phyloP scores from a whole-genome alignment of 2,888 invertebrate species.

The Isotomurus palustris region DNA sequence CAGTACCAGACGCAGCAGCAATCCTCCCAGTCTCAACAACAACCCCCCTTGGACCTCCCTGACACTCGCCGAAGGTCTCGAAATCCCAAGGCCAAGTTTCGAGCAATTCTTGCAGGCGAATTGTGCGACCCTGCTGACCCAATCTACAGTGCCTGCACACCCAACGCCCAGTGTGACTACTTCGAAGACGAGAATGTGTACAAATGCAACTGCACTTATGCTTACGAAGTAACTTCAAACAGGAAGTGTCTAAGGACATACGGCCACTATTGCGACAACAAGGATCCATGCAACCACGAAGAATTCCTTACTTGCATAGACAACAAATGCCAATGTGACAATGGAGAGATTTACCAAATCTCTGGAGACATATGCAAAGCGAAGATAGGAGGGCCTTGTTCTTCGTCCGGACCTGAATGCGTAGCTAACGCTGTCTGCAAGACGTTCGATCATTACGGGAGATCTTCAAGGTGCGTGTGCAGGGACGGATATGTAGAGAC shows the following conservation, averaged over 20 bases:
- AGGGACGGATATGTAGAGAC: slow-evolving; percentile 24
- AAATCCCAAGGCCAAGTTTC: slow-evolving; percentile 13
- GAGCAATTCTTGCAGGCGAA: slow-evolving; percentile 21
- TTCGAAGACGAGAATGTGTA: slow-evolving; percentile 17
- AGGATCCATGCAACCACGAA: slow-evolving; percentile 26
- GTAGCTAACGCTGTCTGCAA: slow-evolving; percentile 26
- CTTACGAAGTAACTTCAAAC: slow-evolving; percentile 17
- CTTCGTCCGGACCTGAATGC: slow-evolving; percentile 15
- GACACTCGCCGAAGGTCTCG: slow-evolving; percentile 17
- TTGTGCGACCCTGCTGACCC: slow-evolving; percentile 31
- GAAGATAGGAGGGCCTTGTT: slow-evolving; percentile 28
- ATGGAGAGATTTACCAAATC: slow-evolving; percentile 25
- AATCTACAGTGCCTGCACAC: slow-evolving; percentile 23
- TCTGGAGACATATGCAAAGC: slow-evolving; percentile 17
- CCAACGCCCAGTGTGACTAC: slow-evolving; percentile 19
- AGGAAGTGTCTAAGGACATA: slow-evolving; percentile 24
- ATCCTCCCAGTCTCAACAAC: background rate
- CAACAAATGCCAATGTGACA: slow-evolving; percentile 31
- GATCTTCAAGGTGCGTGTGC: slow-evolving; percentile 26
- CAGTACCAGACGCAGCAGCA: background rate
- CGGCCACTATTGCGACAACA: slow-evolving; percentile 25
- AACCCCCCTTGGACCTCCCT: background rate
- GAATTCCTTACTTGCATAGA: slow-evolving; percentile 24
- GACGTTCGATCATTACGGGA: slow-evolving; percentile 19
- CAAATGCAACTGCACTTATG: slow-evolving; percentile 23